A percentile compares a stretch with the other conserved stretches of the same genome.
These are phyloP conservation scores for Oikopleura vanhoeffeni DNA, from an alignment of 23 tunicate species.

Conservation along the genomic window DNA sequence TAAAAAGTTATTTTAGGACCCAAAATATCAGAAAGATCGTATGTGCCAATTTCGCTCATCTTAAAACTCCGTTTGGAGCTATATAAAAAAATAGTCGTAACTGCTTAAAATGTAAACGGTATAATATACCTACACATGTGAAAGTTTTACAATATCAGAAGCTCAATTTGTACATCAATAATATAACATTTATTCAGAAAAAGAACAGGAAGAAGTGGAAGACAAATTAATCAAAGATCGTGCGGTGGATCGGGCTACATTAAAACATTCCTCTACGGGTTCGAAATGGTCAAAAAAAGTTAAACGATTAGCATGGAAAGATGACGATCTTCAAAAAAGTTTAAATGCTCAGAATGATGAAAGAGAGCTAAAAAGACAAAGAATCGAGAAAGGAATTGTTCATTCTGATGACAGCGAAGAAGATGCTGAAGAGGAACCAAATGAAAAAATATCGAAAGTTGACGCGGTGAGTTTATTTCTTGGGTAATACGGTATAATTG, in stretches of 20 bases:
- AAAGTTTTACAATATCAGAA: no score
- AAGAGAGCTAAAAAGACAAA: background rate
- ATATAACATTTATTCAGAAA: no score
- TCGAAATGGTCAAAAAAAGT: constrained; percentile 1
- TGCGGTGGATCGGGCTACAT: background rate
- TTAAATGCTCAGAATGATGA: background rate
- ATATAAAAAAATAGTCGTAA: no score
- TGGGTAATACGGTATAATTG: no score
- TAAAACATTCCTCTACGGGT: background rate
- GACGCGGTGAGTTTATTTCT: background rate
- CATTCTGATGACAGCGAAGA: background rate
- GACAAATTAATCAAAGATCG: background rate
- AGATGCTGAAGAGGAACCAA: background rate
- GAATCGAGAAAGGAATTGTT: background rate
- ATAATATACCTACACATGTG: no score
- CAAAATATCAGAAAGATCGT: no score
- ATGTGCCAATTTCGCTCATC: no score
- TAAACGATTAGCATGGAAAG: background rate
- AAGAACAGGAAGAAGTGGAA: no score
- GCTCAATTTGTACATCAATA: no score
- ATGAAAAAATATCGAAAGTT: background rate
- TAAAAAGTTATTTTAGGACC: no score
- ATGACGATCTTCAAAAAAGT: background rate
- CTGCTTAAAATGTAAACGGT: no score
- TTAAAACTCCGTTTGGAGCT: no score